Evolutionary conservation across 35 echinoderm and acorn worm species (phyloP), one percentile per base, ranked within the genome.

Genomic region (Eucidaris tribuloides): DNA sequence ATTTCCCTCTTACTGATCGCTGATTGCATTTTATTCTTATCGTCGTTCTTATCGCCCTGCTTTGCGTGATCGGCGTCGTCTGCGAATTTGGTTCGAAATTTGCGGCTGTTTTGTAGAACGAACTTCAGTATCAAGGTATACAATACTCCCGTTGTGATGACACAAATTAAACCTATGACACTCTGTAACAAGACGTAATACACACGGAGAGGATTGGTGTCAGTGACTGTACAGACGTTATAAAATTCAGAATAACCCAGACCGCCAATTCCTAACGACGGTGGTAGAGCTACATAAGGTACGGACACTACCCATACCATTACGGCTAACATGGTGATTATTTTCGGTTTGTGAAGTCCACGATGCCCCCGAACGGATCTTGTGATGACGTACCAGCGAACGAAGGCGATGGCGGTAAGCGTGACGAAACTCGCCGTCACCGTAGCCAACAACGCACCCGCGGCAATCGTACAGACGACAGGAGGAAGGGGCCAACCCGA

Each of bases 331-430:
- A 25, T 54, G n/a, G 29, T 22, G 4, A 88, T 70, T 49, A 68
- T 83, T 44, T 74, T 71, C 1, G 33, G 37, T 0, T 36, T 46
- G 30, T 83, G 81, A 23, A 88, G 17, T 15, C 59, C 68, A 17
- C 79, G 85, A 43, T 88, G 87, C 17, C 46, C 76, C 7, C 32
- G 24, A 7, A 42, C 74, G 30, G 65, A 23, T 41, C 60, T 43
- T 2, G 91, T 93, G 52, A 93, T 93, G 30, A 87, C 59, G 31
- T 52, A 36, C n/a, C 41, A 66, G 2, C 91, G 79, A 39, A 88
- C 76, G 11, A 93, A 48, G 2, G 84, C 79, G 4, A 93, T 93
- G 11, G 65, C 35, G 3, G 85, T 80, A 4, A 93, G 65, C 14
- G 79, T 88, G 0, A 54, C 49, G 15, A 87, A 46, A 44, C 90